Conservation (phyloP, 2,888 invertebrate species). For the Trichopria drosophilae region DNA sequence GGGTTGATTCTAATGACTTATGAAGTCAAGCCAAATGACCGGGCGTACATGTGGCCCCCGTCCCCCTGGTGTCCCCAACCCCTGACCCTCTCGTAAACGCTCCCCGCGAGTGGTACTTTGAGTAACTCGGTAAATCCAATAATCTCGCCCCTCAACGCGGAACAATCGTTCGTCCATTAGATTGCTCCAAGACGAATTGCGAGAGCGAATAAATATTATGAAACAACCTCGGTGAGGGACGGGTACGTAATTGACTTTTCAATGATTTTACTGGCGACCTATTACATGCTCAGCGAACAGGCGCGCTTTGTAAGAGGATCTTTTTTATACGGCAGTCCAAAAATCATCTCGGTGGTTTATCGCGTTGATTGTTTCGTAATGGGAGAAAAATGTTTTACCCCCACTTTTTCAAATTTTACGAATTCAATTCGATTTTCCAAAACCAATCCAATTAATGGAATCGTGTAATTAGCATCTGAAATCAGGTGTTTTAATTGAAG, state of each 20-base stretch:
- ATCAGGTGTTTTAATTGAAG: too few relatives aligned
- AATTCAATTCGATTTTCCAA: too few relatives aligned
- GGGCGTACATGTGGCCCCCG: conserved; percentile 34
- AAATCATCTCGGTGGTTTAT: too few relatives aligned
- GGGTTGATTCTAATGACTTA: conserved; percentile 58
- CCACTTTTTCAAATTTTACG: too few relatives aligned
- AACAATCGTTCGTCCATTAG: conserved; percentile 40
- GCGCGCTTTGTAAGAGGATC: too few relatives aligned
- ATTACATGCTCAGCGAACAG: too few relatives aligned
- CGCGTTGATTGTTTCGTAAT: too few relatives aligned
- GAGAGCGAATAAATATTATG: conserved; percentile 41
- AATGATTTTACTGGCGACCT: conserved; percentile 32
- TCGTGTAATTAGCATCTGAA: too few relatives aligned
- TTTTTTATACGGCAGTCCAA: too few relatives aligned
- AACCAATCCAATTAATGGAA: too few relatives aligned
- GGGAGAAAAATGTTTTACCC: too few relatives aligned
- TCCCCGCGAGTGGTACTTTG: conserved; percentile 35
- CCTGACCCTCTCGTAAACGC: conserved; percentile 21
- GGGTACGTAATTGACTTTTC: conserved; percentile 31
- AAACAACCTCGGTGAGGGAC: conserved; percentile 27
- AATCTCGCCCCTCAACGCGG: conserved; percentile 40
- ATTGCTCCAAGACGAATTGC: conserved; percentile 35
- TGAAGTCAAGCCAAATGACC: conserved; percentile 60
- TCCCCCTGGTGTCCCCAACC: conserved; percentile 29
- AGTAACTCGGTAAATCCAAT: conserved; percentile 51